Conservation (phyloP, 1,140 invertebrate species). For the Antheraea pernyi region DNA sequence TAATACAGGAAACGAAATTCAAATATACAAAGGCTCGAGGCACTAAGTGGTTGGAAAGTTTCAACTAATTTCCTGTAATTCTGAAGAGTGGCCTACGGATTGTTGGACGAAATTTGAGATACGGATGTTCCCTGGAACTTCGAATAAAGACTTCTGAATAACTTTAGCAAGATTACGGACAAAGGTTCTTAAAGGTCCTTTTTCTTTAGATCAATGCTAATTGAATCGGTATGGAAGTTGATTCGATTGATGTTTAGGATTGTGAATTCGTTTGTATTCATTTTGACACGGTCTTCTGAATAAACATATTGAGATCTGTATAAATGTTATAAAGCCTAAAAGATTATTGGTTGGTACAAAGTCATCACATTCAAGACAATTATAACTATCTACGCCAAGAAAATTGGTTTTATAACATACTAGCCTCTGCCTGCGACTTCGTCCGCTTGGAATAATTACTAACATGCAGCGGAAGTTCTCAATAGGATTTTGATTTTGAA, state of each 20-base stretch:
- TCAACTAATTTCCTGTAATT: constrained; percentile 3
- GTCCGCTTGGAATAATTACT: too few relatives aligned
- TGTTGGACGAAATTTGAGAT: neutral
- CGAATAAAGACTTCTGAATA: constrained; percentile 2
- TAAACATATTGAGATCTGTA: too few relatives aligned
- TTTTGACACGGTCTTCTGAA: too few relatives aligned
- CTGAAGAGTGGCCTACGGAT: neutral
- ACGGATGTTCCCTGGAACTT: neutral
- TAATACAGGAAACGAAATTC: neutral
- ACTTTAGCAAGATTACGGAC: neutral
- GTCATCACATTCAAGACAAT: too few relatives aligned
- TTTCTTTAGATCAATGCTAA: neutral
- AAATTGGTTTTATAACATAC: too few relatives aligned
- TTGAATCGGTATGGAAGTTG: neutral
- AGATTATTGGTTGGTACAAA: too few relatives aligned
- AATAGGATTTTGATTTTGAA: too few relatives aligned
- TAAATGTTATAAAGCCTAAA: too few relatives aligned
- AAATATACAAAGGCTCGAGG: neutral
- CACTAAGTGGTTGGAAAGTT: neutral
- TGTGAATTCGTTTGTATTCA: too few relatives aligned
- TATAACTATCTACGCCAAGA: too few relatives aligned
- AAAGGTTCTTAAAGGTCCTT: neutral
- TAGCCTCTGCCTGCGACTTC: too few relatives aligned
- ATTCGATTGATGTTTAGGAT: neutral
- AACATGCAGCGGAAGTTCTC: too few relatives aligned